Evolutionary conservation across 1,140 invertebrate genomes (phyloP), one percentile per base, ranked within the genome.

Genomic region (Asbolus verrucosus): DNA sequence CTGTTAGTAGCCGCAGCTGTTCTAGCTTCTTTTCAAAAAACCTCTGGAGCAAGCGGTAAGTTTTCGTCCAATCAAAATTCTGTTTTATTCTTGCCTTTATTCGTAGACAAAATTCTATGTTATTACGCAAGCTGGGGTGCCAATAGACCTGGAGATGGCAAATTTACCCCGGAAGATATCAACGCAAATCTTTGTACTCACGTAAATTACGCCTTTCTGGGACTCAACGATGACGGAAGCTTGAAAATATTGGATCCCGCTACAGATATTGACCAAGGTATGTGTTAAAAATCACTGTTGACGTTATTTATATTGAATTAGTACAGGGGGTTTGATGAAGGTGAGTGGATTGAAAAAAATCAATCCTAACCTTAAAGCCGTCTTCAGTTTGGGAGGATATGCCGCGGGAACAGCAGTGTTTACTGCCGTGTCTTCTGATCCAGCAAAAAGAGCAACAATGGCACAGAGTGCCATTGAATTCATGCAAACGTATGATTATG

Each of bases 321-420:
- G n/a, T n/a, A n/a, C n/a, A 80, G 79, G 67, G 41, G 83, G 79
- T 13, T 86, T 79, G 46, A 77, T 80, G 11, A 73, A 81, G 21
- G 86, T 90, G 71, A 84, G 80, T 15, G 72, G 72, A 0, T 75
- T 91, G 14, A 90, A 88, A 73, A 62, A 85, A 8, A 67, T 73
- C 5, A 92, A 89, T 77, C 86, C 89, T 0, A 80, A 82, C 0
- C 60, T 89, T 0, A 94, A 93, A 77, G 82, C 85, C 0, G 38
- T 93, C n/a, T 75, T 92, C 0, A 89, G 90, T 0, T 87, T 94
- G 60, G 92, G 92, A 8, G 92, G 92, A 0, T 92, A 90, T 90
- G 90, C 88, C 68, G 88, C 90, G 77, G 87, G 86, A 11, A 39
- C 67, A 18, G 16, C 16, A 27, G 11, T 19, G 4, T 69, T 69